Base-by-base conservation (phyloP, 1,140 invertebrate genomes). In the Paracyclopina nana region DNA sequence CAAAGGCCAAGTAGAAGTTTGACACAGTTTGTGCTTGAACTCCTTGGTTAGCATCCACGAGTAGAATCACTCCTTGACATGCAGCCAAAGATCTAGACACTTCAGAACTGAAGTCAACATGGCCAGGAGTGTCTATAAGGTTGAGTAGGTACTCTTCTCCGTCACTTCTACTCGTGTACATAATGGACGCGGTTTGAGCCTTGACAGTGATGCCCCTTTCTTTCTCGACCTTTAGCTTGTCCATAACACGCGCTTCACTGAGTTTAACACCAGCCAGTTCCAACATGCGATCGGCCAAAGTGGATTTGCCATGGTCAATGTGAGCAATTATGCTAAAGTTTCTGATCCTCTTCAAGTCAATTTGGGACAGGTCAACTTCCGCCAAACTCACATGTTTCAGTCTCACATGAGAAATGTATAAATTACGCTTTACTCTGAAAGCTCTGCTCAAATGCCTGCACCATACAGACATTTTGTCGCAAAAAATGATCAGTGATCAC, bases 201-300 rank as follows among this genome's bases (percentile, higher is more conserved):
- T 98, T 98, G 0, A 98, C 91, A 16, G 94, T 98, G 16, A 98
- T 98, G 4, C 94, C 92, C 60, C 85, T 71, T 64, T 97, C 90
- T 59, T 78, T 72, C 68, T 98, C 94, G 2, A 97, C 90, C 67
- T 81, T 71, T 8, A 78, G 58, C 63, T 81, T 82, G 63, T 95
- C 90, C 22, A 95, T 61, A 31, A 92, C 77, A 71, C 97, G 91
- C 68, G 40, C 40, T 9, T 50, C 40, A 22, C 22, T 18, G 4
- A 20, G 18, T 4, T 42, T 50, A 25, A 31, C 48, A 4, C 48
- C 71, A 49, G 57, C 73, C 1, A 53, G 28, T 43, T 72, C 70
- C 24, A 74, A 57, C 1, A 73, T 54, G 52, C 91, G 67, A 66
- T 97, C 92, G 1, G 91, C 86, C 53, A 97, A 64, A 6, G 91